Conservation (phyloP, 2,113 vertebrate genomes). For the Megaceryle maxima region DNA sequence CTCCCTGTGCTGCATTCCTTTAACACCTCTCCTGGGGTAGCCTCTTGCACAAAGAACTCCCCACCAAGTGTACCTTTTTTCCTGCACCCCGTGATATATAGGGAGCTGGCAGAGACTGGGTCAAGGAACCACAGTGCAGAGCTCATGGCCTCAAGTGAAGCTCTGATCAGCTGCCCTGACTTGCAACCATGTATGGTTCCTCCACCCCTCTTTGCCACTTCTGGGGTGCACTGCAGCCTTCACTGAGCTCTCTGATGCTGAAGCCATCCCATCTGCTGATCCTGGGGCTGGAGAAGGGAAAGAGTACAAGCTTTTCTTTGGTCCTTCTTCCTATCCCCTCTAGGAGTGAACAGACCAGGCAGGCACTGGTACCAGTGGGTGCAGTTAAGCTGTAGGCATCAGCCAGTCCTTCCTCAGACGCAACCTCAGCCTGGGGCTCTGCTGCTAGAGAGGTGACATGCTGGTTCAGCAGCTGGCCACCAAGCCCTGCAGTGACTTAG, state of each 20-base stretch:
- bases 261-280: not conserved
- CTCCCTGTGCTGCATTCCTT: not conserved
- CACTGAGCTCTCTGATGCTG: not conserved
- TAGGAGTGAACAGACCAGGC: not conserved
- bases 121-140: not conserved
- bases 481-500: not conserved
- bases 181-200: rapidly evolving
- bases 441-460: rapidly evolving
- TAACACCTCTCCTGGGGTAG: not conserved
- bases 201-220: not conserved
- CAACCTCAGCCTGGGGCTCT: too few species aligned
- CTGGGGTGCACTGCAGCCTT: not conserved
- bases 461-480: not conserved
- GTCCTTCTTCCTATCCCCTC: not conserved
- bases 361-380: not conserved
- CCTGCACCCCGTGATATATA: rapidly evolving
- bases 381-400: not conserved
- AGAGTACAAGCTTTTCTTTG: not conserved
- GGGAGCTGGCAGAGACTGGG: not conserved
- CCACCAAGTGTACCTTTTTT: not conserved
- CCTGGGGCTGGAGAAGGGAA: not conserved
- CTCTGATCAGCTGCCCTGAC: not conserved
- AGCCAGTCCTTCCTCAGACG: not conserved
- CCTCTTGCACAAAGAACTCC: not conserved
- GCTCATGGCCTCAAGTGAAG: not conserved